Percentiles rank a stretch among this genome's conserved stretches.
These are phyloP conservation scores for Cataglyphis altisquamis DNA, from an alignment of 2,888 invertebrate species.

Conservation along the genomic window DNA sequence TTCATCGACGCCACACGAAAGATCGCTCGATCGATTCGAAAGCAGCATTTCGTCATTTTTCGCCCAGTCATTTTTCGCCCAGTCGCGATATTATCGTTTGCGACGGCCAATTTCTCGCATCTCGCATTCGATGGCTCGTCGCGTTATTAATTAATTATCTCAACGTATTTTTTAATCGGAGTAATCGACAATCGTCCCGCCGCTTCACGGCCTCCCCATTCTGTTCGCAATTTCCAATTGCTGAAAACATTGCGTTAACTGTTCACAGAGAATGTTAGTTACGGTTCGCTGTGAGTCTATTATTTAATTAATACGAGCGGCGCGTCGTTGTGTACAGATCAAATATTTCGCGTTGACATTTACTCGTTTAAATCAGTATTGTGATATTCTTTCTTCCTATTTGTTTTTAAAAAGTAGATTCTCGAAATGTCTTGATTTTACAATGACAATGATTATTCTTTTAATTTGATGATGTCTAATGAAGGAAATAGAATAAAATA, in stretches of 20 bases:
- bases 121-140: conserved; percentile 18
- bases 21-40: conserved; percentile 29
- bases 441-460: neutral
- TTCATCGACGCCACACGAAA: neutral
- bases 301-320: conserved; percentile 41
- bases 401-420: neutral
- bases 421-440: neutral
- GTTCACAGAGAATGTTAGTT: neutral
- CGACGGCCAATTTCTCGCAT: conserved; percentile 13
- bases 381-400: neutral
- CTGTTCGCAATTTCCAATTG: conserved; percentile 1
- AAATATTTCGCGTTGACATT: conserved; percentile 26
- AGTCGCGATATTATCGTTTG: conserved; percentile 7
- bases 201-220: neutral
- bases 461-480: neutral
- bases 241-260: neutral
- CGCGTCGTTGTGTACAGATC: conserved; percentile 27
- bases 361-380: conserved; percentile 19
- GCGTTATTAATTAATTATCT: conserved; percentile 28
- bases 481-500: neutral
- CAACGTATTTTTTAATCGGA: conserved; percentile 30
- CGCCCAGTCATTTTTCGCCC: neutral
- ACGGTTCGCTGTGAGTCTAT: conserved; percentile 29
- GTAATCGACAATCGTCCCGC: conserved; percentile 6
- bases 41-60: neutral